Base-by-base conservation (phyloP, 1,140 invertebrate genomes). In the Caenorhabditis inopinata region DNA sequence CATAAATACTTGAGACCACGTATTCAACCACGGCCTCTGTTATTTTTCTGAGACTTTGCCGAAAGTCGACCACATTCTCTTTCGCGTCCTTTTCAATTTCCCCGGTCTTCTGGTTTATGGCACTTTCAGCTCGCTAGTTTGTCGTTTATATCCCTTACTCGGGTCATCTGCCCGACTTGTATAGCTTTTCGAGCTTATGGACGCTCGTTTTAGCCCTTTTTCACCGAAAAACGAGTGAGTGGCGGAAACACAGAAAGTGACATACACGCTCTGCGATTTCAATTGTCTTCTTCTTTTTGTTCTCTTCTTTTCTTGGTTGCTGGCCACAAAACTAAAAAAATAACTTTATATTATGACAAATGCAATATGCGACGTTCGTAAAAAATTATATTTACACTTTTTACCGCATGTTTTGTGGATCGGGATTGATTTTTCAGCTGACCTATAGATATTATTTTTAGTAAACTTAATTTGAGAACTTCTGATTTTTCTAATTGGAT, bases 131-230 rank as follows among this genome's bases (percentile, higher is more conserved):
- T 16, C 58, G 5, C 9, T 11, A 11, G 23, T 14, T 25, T 25
- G 12, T 53, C 23, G 11, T 35, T 38, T 38, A 12, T 38, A 68
- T 68, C 58, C 32, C 58, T 38, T 11, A 29, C 14, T 14, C 38
- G 38, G 38, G 14, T 29, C n/a, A 16, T 38, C 32, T 32, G 27
- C 16, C 16, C 38, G n/a, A 2, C 27, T 9, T 68, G 29, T 12
- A 68, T 58, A 58, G 29, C 51, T 58, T 58, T 58, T 58, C 27
- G 58, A 68, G 58, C 38, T 68, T 68, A 68, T 68, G n/a, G 53
- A n/a, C 27, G 29, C 58, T 68, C 58, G 58, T 35, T 68, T 68
- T 68, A 2, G 32, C 9, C 32, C 58, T 14, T 42, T 9, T 29
- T 42, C 32, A 2, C 18, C 29, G 12, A 9, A 68, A 68, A 68